Conservation (phyloP, 2,888 invertebrate species). For the Acholoe squamosa region DNA sequence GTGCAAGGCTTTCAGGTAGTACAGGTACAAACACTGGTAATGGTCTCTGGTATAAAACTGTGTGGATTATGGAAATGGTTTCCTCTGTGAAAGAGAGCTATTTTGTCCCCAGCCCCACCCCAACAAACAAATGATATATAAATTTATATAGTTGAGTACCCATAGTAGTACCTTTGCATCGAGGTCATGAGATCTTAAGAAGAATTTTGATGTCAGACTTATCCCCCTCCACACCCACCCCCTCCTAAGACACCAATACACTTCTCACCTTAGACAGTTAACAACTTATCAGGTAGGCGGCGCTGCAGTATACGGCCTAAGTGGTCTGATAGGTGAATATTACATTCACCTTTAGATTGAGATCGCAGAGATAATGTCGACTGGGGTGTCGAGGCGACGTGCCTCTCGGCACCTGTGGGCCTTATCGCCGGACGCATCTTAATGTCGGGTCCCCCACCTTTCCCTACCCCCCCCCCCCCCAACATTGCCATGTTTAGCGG, state of each 20-base stretch:
- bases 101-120: too few relatives aligned
- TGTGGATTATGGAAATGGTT: too few relatives aligned
- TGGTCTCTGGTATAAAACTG: too few relatives aligned
- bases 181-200: too few relatives aligned
- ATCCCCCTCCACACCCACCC: neutral
- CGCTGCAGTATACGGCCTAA: neutral
- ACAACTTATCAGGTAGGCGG: neutral
- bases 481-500: neutral
- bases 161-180: too few relatives aligned
- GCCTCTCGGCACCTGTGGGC: slow-evolving; percentile 20
- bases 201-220: neutral
- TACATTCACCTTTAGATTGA: slow-evolving; percentile 52
- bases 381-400: slow-evolving; percentile 33
- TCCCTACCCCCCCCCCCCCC: neutral
- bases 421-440: slow-evolving; percentile 46
- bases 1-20: too few relatives aligned
- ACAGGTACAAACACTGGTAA: too few relatives aligned
- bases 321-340: slow-evolving; percentile 42
- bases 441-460: neutral
- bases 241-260: neutral
- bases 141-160: too few relatives aligned
- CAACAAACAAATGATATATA: too few relatives aligned
- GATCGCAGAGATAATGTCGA: slow-evolving; percentile 38
- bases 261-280: neutral
- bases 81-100: too few relatives aligned